Base-by-base conservation (phyloP, 2,888 invertebrate genomes). In the Agapostemon virescens region DNA sequence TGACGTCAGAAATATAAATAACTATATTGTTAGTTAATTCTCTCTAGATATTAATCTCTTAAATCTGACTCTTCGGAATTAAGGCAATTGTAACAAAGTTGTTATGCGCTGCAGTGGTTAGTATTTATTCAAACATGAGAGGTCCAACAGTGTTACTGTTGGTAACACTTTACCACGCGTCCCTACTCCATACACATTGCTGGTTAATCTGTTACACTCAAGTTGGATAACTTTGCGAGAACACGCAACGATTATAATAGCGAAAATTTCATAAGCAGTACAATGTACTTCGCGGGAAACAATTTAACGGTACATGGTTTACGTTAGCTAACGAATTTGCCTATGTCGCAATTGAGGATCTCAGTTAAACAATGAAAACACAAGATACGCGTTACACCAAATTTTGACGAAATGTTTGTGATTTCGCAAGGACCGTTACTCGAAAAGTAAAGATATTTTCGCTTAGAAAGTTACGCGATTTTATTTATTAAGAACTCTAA, bases 271-370 rank as follows among this genome's bases (percentile, higher is more conserved):
- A 61, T 30, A 61, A 33, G 30, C 30, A 61, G 30, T 30, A 61
- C 58, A 61, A 61, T 61, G 58, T 61, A 61, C 58, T 61, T 33
- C 30, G 58, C 30, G 58, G 58, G 30, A 61, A 61, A 61, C 30
- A 61, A 61, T 61, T 61, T 30, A 33, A 30, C 33, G 20, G 58
- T 20, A 17, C 17, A 17, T 61, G 33, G 58, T 20, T 17, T 33
- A 20, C 20, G 17, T 61, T 30, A 61, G 30, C 33, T 20, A 33
- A 61, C 58, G 30, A 61, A 61, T 33, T 61, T 17, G 58, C 30
- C 26, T 30, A 30, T 30, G 3, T 30, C 58, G 30, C 17, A 30
- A 20, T 30, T 11, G 17, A 30, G 26, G 20, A 30, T 61, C 33
- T 33, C 58, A 33, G 20, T 20, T 20, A 61, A 61, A 61, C 9